phyloP scores from a whole-genome alignment of 2,797 vertebrate genomes.

The Xyrichtys novacula region DNA sequence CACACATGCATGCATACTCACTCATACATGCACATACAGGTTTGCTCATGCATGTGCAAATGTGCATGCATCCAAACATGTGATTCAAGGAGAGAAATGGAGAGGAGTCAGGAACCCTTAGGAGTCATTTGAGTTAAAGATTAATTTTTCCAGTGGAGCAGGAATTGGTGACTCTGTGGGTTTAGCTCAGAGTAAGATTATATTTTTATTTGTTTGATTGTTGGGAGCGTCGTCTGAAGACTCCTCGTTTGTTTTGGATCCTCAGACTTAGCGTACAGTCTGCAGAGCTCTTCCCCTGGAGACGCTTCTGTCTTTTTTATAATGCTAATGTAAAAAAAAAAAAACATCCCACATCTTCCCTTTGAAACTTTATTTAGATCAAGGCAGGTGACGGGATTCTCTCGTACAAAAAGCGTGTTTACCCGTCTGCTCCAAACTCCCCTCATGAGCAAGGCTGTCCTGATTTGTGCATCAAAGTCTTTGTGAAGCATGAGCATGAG shows the following conservation, averaged over 20 bases:
- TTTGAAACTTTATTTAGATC: constrained; percentile 63
- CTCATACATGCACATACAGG: constrained; percentile 21
- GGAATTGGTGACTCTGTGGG: constrained; percentile 67
- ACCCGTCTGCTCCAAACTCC: constrained; percentile 39
- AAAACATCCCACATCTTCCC: constrained; percentile 32
- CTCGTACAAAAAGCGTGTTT: constrained; percentile 48
- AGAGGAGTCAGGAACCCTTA: constrained; percentile 7
- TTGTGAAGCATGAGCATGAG: no score
- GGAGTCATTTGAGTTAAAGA: constrained; percentile 39
- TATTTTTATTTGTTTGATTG: constrained; percentile 71
- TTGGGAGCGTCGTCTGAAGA: constrained; percentile 48
- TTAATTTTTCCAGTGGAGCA: constrained; percentile 45
- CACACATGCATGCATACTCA: constrained; percentile 35
- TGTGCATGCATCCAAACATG: constrained; percentile 33
- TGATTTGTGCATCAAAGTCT: constrained; percentile 60
- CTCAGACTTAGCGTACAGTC: constrained; percentile 38
- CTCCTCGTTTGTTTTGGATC: constrained; percentile 49
- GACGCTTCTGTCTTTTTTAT: constrained; percentile 18
- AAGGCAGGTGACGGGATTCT: constrained; percentile 38
- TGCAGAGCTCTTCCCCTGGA: constrained; percentile 43
- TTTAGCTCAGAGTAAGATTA: constrained; percentile 73
- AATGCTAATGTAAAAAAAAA: constrained; percentile 43
- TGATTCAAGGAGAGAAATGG: constrained; percentile 20
- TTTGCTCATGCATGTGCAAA: constrained; percentile 22
- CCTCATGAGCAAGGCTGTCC: constrained; percentile 40